phyloP scores from a whole-genome alignment of 37 sponge, comb jelly and placozoan genomes.

The Beroe forskalii region DNA sequence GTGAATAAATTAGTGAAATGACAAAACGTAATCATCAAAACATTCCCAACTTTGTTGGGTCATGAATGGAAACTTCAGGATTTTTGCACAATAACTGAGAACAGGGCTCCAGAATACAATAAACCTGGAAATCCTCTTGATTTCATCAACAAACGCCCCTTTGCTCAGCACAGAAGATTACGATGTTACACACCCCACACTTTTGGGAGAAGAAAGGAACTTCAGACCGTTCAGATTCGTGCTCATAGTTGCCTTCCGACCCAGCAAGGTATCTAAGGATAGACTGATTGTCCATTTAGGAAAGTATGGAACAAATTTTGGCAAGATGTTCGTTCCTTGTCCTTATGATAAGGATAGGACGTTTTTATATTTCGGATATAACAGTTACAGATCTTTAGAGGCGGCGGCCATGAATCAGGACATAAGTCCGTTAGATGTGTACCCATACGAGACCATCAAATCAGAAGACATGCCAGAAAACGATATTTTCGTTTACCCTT shows the following conservation, averaged over 20 bases:
- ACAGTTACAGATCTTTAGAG: not conserved
- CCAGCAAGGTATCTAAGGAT: not conserved
- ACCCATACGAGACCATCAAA: not conserved
- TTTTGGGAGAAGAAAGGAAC: not conserved
- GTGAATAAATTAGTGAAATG: too few species aligned
- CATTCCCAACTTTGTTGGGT: too few species aligned
- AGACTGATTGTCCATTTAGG: not conserved
- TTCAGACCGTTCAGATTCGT: constrained; percentile 20
- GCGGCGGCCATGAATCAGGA: not conserved
- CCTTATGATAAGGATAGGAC: constrained; percentile 7
- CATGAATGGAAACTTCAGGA: too few species aligned
- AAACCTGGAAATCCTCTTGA: too few species aligned
- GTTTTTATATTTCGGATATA: not conserved
- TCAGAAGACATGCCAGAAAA: not conserved
- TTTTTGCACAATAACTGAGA: too few species aligned
- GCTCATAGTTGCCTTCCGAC: not conserved
- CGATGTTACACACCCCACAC: not conserved
- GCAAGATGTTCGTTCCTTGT: not conserved
- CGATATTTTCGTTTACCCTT: not conserved
- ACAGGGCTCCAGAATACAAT: too few species aligned
- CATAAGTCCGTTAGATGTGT: not conserved
- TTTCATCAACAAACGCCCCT: too few species aligned
- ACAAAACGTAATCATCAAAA: too few species aligned
- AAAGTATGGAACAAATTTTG: not conserved
- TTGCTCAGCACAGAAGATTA: not conserved